Evolutionary conservation across 1,140 invertebrate genomes (phyloP).

Genomic region (Magallana angulata): DNA sequence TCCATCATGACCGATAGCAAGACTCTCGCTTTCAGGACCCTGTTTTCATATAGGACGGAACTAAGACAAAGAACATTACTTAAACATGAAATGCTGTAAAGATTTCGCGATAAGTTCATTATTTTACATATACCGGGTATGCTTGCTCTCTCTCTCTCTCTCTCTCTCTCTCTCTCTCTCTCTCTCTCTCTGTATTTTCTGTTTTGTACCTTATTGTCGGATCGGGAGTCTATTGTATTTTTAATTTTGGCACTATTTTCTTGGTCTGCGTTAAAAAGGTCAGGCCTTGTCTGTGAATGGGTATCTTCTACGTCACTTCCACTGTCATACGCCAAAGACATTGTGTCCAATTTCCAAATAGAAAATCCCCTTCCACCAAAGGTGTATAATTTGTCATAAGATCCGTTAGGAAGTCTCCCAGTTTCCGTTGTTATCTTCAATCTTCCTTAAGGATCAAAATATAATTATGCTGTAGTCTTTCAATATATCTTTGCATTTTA

Average conservation of each 20-base stretch:
- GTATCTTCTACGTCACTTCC: constrained; percentile 48
- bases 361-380: constrained; percentile 54
- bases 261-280: constrained; percentile 41
- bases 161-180: too few species aligned
- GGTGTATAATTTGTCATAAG: constrained; percentile 43
- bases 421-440: constrained; percentile 42
- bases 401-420: constrained; percentile 26
- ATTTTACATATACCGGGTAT: too few species aligned
- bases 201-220: constrained; percentile 49
- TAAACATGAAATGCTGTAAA: too few species aligned
- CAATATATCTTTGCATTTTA: background rate
- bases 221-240: constrained; percentile 35
- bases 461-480: background rate
- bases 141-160: too few species aligned
- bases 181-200: too few species aligned
- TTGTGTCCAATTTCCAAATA: constrained; percentile 45
- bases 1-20: constrained; percentile 46
- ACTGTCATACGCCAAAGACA: constrained; percentile 50
- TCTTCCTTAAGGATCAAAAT: constrained; percentile 26
- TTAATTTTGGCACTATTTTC: background rate
- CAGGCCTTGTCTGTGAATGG: background rate
- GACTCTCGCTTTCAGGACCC: constrained; percentile 52
- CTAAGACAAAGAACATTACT: too few species aligned
- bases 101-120: too few species aligned
- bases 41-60: background rate